Percentiles rank a stretch among this genome's conserved stretches.
Conservation (phyloP, 2,797 vertebrate genomes). For the Capromys pilorides region DNA sequence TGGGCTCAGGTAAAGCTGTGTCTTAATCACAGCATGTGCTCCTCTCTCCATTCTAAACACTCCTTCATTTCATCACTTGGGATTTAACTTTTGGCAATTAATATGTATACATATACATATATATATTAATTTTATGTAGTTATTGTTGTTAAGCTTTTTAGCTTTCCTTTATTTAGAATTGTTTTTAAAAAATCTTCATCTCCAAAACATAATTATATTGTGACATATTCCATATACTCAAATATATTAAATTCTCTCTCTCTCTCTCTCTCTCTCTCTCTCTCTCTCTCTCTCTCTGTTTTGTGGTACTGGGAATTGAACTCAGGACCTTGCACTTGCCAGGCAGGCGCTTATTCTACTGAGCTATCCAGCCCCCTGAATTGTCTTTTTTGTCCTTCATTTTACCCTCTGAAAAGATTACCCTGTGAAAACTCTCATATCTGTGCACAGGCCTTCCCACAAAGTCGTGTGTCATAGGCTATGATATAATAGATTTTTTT, state of each 20-base stretch:
- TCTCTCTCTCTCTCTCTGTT: neutral
- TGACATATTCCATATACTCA: neutral
- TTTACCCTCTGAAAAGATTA: neutral
- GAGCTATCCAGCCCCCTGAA: too few relatives aligned
- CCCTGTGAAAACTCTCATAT: neutral
- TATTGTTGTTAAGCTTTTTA: neutral
- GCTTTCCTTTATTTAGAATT: neutral
- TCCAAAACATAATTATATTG: neutral
- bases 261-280: neutral
- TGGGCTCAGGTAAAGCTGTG: neutral
- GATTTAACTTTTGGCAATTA: neutral
- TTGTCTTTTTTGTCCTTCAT: neutral
- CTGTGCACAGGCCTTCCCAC: neutral
- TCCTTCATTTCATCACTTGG: neutral
- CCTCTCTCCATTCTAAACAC: neutral
- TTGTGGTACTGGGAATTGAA: too few relatives aligned
- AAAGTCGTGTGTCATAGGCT: neutral
- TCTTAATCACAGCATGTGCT: neutral
- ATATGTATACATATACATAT: neutral
- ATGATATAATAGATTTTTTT: neutral
- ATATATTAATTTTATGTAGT: neutral
- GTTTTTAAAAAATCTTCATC: neutral
- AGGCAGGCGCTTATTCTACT: too few relatives aligned
- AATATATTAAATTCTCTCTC: neutral
- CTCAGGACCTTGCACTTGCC: too few relatives aligned